A percentile compares a stretch with the other conserved stretches of the same genome.
These are phyloP conservation scores for Dicerorhinus sumatrensis DNA, from an alignment of 2,113 vertebrate genomes.

Conservation along the genomic window DNA sequence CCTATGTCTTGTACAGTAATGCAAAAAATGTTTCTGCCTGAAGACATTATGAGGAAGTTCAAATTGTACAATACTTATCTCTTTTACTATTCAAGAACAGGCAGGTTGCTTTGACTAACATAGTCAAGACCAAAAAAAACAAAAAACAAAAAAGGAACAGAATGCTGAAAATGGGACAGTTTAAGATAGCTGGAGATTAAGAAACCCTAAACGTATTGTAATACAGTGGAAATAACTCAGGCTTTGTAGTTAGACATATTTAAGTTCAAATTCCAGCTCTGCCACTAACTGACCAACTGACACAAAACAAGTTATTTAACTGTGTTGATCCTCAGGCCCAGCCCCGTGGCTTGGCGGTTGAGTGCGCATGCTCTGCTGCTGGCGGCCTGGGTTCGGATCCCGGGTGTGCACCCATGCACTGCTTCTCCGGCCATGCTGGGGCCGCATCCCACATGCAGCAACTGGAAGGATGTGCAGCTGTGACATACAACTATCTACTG, in stretches of 20 bases:
- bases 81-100: neutral
- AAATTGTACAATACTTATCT: neutral
- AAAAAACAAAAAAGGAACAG: neutral
- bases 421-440: too few relatives aligned
- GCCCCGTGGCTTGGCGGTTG: too few relatives aligned
- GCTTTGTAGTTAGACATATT: neutral
- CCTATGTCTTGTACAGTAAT: neutral
- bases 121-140: neutral
- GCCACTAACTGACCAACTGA: neutral
- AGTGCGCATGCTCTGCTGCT: too few relatives aligned
- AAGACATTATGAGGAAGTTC: constrained; percentile 32
- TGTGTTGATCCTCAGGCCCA: neutral
- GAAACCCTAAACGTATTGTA: neutral
- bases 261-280: neutral
- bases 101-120: neutral
- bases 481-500: too few relatives aligned
- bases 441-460: too few relatives aligned
- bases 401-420: too few relatives aligned
- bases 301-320: neutral
- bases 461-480: too few relatives aligned
- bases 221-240: neutral
- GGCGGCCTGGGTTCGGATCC: too few relatives aligned
- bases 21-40: neutral
- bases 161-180: neutral
- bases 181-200: neutral